A percentile compares a stretch with the other conserved stretches of the same genome.
These are phyloP conservation scores for Sander vitreus DNA, from an alignment of 2,113 vertebrate genomes.

Conservation along the genomic window DNA sequence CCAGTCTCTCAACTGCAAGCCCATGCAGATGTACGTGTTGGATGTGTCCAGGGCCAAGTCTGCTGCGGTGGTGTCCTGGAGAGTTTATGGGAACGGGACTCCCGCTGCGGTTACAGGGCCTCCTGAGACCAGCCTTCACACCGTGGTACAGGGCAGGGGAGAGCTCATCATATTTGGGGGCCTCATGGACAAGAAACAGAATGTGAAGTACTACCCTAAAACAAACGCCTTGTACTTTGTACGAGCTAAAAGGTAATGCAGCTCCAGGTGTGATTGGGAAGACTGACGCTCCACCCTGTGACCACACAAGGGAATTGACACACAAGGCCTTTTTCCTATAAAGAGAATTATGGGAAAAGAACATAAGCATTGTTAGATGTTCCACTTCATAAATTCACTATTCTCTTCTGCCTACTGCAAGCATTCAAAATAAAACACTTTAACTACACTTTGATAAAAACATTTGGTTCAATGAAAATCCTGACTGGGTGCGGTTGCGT, in stretches of 20 bases:
- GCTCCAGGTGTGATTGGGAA: slow-evolving; percentile 29
- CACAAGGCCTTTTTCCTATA: slow-evolving; percentile 76
- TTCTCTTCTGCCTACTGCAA: slow-evolving; percentile 72
- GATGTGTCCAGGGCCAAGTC: slow-evolving; percentile 92
- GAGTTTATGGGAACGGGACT: slow-evolving; percentile 88
- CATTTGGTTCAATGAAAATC: slow-evolving; percentile 60
- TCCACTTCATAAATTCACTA: slow-evolving; percentile 72
- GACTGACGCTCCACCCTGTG: slow-evolving; percentile 50
- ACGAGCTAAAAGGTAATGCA: slow-evolving; percentile 97
- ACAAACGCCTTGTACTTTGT: slow-evolving; percentile 99
- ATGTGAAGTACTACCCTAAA: slow-evolving; percentile 99
- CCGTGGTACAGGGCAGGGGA: slow-evolving; percentile 95
- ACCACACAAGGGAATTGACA: slow-evolving; percentile 73
- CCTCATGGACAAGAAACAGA: slow-evolving; percentile 99
- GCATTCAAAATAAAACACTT: slow-evolving; percentile 73
- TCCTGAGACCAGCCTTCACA: slow-evolving; percentile 97
- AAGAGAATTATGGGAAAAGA: slow-evolving; percentile 64
- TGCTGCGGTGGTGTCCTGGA: slow-evolving; percentile 91
- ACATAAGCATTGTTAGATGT: slow-evolving; percentile 74
- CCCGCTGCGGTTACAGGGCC: slow-evolving; percentile 91
- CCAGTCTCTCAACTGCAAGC: slow-evolving; percentile 98
- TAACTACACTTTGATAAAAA: slow-evolving; percentile 76
- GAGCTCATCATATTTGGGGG: slow-evolving; percentile 98
- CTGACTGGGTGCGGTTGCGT: slow-evolving; percentile 7
- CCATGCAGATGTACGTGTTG: slow-evolving; percentile 99